Conservation (phyloP, 2,797 vertebrate genomes). For the Antrozous pallidus region DNA sequence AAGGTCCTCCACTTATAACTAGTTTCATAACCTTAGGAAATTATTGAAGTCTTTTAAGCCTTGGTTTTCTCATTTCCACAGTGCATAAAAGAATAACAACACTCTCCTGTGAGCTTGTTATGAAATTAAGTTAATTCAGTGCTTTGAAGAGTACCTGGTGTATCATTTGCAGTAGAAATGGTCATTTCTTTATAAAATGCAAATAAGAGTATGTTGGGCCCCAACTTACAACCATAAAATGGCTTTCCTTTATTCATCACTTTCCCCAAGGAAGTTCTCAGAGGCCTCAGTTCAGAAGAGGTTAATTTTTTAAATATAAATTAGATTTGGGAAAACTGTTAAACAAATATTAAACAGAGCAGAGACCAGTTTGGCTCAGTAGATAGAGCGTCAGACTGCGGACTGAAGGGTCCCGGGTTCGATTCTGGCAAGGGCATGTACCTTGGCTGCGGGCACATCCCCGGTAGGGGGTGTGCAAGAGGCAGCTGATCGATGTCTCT, state of each 20-base stretch:
- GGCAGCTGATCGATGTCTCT: no score
- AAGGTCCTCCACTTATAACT: neutral
- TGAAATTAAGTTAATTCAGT: neutral
- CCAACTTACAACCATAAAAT: neutral
- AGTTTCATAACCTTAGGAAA: neutral
- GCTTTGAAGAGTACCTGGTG: neutral
- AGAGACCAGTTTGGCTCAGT: no score
- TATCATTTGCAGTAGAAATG: neutral
- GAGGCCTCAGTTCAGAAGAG: neutral
- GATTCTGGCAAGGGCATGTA: no score
- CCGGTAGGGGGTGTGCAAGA: no score
- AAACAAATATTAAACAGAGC: neutral
- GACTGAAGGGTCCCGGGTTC: no score
- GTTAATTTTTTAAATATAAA: neutral
- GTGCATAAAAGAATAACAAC: neutral
- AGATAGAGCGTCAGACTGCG: no score
- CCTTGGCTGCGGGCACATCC: no score
- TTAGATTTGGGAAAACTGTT: neutral
- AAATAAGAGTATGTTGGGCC: neutral
- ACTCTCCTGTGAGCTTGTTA: neutral
- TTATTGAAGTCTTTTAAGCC: neutral
- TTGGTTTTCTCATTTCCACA: neutral
- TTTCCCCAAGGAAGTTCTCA: neutral
- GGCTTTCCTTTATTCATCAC: neutral
- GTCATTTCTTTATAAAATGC: neutral